These are phyloP conservation scores for Pyrrhia umbra DNA, from an alignment of 2,888 invertebrate species.

Conservation along the genomic window DNA sequence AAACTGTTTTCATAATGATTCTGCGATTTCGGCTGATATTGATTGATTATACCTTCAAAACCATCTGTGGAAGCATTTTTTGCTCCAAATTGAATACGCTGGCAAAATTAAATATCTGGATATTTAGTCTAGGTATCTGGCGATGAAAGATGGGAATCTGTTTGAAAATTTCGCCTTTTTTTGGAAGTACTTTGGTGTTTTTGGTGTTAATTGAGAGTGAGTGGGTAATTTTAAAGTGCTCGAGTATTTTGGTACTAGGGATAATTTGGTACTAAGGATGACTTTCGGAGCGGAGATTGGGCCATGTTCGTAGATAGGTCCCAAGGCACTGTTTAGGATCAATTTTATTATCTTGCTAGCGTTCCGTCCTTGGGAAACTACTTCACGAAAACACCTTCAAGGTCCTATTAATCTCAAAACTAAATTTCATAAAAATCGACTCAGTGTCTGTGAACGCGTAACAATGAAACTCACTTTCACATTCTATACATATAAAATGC, in stretches of 20 bases:
- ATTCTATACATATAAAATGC: too few species aligned
- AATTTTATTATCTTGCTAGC: too few species aligned
- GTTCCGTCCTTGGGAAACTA: too few species aligned
- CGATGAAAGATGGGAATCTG: conserved; percentile 45
- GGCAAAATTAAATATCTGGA: conserved; percentile 58
- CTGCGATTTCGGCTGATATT: conserved; percentile 57
- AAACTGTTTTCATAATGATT: conserved; percentile 64
- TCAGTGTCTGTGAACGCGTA: too few species aligned
- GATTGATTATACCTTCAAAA: conserved; percentile 66
- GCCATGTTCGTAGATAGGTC: too few species aligned
- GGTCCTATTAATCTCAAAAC: too few species aligned
- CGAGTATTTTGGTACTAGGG: not conserved
- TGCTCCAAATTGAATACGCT: conserved; percentile 50
- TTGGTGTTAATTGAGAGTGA: conserved; percentile 21
- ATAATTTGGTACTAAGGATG: not conserved
- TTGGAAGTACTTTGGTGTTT: conserved; percentile 9
- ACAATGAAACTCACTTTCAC: too few species aligned
- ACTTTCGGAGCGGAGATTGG: too few species aligned
- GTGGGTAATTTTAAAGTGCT: conserved; percentile 36
- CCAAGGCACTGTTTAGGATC: too few species aligned
- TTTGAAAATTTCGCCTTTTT: conserved; percentile 26
- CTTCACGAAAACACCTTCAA: too few species aligned
- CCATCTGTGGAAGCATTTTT: conserved; percentile 62
- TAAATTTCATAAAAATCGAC: too few species aligned
- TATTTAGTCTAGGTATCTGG: conserved; percentile 50